Evolutionary conservation across 1,140 invertebrate species (phyloP).

Genomic region (Pachypeltis micranthus): DNA sequence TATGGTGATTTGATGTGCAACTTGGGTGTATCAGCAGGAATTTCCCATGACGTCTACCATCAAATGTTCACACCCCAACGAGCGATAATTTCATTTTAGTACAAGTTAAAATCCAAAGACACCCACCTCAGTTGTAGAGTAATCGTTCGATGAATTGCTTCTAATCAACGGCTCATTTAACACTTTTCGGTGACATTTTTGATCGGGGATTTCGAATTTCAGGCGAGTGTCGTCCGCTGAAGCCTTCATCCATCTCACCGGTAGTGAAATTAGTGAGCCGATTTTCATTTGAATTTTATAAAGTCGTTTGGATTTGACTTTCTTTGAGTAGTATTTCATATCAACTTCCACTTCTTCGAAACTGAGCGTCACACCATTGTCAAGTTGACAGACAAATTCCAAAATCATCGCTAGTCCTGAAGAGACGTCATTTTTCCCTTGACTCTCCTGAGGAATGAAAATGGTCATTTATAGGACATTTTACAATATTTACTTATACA

Average conservation of each 20-base stretch:
- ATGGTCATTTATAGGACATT: no score
- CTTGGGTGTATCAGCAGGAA: no score
- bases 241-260: slow-evolving; percentile 18
- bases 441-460: neutral
- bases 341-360: slow-evolving; percentile 17
- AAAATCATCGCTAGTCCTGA: neutral
- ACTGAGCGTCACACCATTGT: slow-evolving; percentile 4
- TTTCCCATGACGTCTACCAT: no score
- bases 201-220: slow-evolving; percentile 10
- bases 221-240: slow-evolving; percentile 5
- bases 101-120: no score
- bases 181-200: no score
- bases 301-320: slow-evolving; percentile 12
- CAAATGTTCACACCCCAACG: no score
- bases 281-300: slow-evolving; percentile 8
- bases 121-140: no score
- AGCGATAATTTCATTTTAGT: no score
- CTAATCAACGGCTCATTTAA: no score
- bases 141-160: no score
- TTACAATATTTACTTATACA: no score
- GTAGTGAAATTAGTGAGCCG: slow-evolving; percentile 15
- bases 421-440: neutral
- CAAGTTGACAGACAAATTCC: neutral
- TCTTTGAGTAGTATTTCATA: slow-evolving; percentile 16
- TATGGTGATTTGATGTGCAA: no score